Evolutionary conservation across 2,888 invertebrate genomes (phyloP).

Genomic region (Blomia tropicalis): DNA sequence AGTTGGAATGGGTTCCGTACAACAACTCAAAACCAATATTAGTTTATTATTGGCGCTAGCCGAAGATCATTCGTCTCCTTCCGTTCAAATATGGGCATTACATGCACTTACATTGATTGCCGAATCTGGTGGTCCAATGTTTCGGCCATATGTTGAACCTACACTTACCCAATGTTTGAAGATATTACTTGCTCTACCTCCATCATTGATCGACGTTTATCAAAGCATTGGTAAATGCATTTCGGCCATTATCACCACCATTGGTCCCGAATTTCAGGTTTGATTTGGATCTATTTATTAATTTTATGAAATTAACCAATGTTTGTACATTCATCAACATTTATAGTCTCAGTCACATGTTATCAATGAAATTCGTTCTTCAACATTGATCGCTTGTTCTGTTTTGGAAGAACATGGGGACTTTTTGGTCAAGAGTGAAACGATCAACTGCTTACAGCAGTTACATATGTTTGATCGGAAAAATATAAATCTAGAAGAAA

Average conservation of each 20-base stretch:
- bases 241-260: constrained; percentile 86
- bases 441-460: constrained; percentile 87
- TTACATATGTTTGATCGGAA: constrained; percentile 91
- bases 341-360: constrained; percentile 49
- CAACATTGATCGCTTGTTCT: constrained; percentile 81
- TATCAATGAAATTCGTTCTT: constrained; percentile 57
- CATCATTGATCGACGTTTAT: constrained; percentile 71
- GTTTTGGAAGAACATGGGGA: constrained; percentile 56
- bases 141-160: constrained; percentile 88
- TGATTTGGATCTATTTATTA: constrained; percentile 37
- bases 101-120: constrained; percentile 88
- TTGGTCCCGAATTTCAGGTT: constrained; percentile 88
- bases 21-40: constrained; percentile 81
- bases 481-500: constrained; percentile 75
- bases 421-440: constrained; percentile 83
- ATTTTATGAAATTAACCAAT: not conserved
- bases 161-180: constrained; percentile 76
- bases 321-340: no score
- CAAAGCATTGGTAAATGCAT: constrained; percentile 81
- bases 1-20: constrained; percentile 87
- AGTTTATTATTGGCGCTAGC: constrained; percentile 82
- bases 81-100: constrained; percentile 95
- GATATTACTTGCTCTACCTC: constrained; percentile 70
- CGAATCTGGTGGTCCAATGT: constrained; percentile 98
- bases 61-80: constrained; percentile 77